Evolutionary conservation across 2,113 vertebrate genomes (phyloP).

Genomic region (Tetrao urogallus): DNA sequence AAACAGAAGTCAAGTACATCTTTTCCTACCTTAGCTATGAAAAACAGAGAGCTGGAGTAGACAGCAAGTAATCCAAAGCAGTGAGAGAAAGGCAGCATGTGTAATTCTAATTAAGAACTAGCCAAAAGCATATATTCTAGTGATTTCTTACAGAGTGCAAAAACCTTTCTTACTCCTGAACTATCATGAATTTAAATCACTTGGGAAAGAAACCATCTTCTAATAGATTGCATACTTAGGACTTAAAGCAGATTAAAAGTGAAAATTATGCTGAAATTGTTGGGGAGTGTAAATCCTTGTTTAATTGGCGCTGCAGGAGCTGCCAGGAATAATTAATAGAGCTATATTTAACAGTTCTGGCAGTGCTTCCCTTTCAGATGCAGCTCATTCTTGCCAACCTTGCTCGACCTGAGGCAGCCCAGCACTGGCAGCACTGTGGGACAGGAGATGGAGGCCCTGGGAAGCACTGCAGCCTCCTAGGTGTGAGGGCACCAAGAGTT

Average conservation of each 20-base stretch:
- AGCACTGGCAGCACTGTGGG: background rate
- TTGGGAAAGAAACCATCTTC: background rate
- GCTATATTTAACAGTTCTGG: slow-evolving; percentile 45
- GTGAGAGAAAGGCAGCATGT: background rate
- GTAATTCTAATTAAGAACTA: background rate
- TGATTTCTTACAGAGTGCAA: background rate
- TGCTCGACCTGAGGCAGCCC: background rate
- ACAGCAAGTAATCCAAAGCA: background rate
- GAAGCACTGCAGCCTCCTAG: background rate
- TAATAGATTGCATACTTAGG: slow-evolving; percentile 25
- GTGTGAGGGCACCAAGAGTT: background rate
- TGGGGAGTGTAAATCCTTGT: slow-evolving; percentile 38
- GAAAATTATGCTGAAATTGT: slow-evolving; percentile 7
- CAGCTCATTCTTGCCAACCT: background rate
- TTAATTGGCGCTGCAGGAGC: background rate
- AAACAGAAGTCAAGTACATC: background rate
- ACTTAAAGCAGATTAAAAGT: slow-evolving; percentile 10
- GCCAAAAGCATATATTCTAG: background rate
- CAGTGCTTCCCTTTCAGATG: slow-evolving; percentile 37
- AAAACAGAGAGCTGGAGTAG: background rate
- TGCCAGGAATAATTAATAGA: slow-evolving; percentile 48
- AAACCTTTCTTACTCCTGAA: background rate
- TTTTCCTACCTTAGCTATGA: background rate
- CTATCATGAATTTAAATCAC: background rate
- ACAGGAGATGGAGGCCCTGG: background rate